These are phyloP conservation scores for Grus americana DNA, from an alignment of 2,113 vertebrate genomes.

Conservation along the genomic window DNA sequence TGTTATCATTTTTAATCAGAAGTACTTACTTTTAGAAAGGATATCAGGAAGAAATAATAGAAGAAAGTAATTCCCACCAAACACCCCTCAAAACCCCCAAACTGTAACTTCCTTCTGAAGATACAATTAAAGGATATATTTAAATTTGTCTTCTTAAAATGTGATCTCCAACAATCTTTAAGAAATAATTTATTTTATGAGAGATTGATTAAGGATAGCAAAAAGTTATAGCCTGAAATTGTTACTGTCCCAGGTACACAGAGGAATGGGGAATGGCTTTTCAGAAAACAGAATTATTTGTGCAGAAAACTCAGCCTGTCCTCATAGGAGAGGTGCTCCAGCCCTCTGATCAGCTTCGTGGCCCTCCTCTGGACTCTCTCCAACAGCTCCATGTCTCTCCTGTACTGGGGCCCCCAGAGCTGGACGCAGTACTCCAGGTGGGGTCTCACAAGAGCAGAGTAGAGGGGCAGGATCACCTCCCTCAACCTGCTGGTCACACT, in stretches of 20 bases:
- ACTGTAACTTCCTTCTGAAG: not conserved
- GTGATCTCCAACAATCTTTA: not conserved
- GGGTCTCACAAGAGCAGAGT: too few species aligned
- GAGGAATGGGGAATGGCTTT: not conserved
- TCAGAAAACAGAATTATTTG: not conserved
- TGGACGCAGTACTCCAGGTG: too few species aligned
- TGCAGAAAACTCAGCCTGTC: not conserved
- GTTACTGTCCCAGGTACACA: not conserved
- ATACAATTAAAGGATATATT: not conserved
- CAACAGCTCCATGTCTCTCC: too few species aligned
- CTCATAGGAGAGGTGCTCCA: too few species aligned
- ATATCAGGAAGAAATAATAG: not conserved
- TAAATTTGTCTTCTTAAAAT: not conserved
- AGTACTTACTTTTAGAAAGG: not conserved
- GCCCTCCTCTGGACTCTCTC: too few species aligned
- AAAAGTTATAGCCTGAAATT: not conserved
- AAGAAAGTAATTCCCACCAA: not conserved
- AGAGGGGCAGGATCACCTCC: too few species aligned
- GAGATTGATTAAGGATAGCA: not conserved
- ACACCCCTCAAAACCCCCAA: not conserved
- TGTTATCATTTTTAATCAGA: not conserved
- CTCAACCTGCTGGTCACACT: too few species aligned
- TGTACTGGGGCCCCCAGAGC: too few species aligned
- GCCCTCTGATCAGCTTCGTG: too few species aligned
- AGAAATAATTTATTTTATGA: not conserved